phyloP scores from a whole-genome alignment of 2,888 invertebrate genomes.

The Gibbula magus region DNA sequence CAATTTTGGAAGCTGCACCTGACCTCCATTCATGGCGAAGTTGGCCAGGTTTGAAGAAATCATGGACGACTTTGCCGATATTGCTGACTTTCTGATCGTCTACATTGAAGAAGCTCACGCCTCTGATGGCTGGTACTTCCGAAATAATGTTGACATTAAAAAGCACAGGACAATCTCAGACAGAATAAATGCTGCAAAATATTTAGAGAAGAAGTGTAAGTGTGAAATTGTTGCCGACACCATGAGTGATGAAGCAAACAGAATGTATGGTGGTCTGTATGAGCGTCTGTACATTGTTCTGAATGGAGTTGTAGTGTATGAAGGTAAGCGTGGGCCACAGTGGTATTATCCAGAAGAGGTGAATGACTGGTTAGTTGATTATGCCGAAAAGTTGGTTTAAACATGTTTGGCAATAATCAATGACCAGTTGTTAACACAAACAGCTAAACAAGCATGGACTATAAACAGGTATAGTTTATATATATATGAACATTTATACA shows the following conservation, averaged over 20 bases:
- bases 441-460: no score
- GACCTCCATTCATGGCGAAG: slow-evolving; percentile 68
- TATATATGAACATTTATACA: no score
- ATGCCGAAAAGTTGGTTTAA: background rate
- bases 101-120: slow-evolving; percentile 70
- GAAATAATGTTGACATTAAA: slow-evolving; percentile 52
- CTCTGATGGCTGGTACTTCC: slow-evolving; percentile 64
- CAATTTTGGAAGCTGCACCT: slow-evolving; percentile 69
- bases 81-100: slow-evolving; percentile 64
- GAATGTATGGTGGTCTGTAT: slow-evolving; percentile 57
- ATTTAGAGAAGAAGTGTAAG: slow-evolving; percentile 38
- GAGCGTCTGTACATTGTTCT: slow-evolving; percentile 65
- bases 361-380: slow-evolving; percentile 53
- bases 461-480: no score
- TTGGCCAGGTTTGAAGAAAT: slow-evolving; percentile 57
- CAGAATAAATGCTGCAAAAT: slow-evolving; percentile 54
- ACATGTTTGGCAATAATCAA: no score
- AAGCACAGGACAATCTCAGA: slow-evolving; percentile 52
- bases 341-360: slow-evolving; percentile 59
- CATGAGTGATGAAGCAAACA: slow-evolving; percentile 59
- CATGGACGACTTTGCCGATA: slow-evolving; percentile 50
- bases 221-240: slow-evolving; percentile 61
- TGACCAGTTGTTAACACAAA: no score
- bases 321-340: slow-evolving; percentile 57
- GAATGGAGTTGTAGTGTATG: slow-evolving; percentile 56